Conservation (phyloP, 2,888 invertebrate genomes). For the Volucella bombylans region DNA sequence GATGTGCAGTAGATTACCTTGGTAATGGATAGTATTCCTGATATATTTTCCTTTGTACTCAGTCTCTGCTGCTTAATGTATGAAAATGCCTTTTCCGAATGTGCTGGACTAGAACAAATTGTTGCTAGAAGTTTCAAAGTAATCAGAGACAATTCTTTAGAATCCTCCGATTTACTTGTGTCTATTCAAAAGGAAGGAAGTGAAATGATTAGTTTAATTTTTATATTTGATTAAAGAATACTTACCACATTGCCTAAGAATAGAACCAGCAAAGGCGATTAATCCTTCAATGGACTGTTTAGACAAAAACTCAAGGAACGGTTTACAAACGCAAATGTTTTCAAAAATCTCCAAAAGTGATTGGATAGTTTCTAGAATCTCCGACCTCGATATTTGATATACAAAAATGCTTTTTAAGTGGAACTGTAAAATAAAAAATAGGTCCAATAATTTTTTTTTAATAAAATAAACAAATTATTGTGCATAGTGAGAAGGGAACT, state of each 20-base stretch:
- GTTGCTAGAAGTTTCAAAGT: slow-evolving; percentile 77
- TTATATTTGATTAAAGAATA: background rate
- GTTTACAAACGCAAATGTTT: slow-evolving; percentile 75
- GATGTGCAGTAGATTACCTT: slow-evolving; percentile 74
- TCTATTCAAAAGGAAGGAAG: slow-evolving; percentile 22
- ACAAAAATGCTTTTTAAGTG: slow-evolving; percentile 77
- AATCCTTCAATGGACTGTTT: slow-evolving; percentile 79
- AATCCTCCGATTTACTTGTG: slow-evolving; percentile 70
- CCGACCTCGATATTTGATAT: slow-evolving; percentile 73
- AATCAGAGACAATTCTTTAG: slow-evolving; percentile 60
- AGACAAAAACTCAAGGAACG: slow-evolving; percentile 76
- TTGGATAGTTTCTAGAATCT: slow-evolving; percentile 77
- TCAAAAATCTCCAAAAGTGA: slow-evolving; percentile 75
- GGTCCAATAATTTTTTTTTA: background rate
- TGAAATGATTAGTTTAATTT: background rate
- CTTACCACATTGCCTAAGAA: slow-evolving; percentile 77
- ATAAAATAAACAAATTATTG: background rate
- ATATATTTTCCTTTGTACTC: slow-evolving; percentile 71
- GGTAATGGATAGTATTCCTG: slow-evolving; percentile 75
- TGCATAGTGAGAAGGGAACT: no score
- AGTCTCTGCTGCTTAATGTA: slow-evolving; percentile 71
- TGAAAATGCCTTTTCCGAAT: slow-evolving; percentile 76
- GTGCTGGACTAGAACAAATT: slow-evolving; percentile 76
- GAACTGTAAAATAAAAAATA: slow-evolving; percentile 73
- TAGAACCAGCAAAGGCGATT: slow-evolving; percentile 76